Base-by-base conservation (phyloP, 2,888 invertebrate genomes). In the Drosophila nr. fundita region DNA sequence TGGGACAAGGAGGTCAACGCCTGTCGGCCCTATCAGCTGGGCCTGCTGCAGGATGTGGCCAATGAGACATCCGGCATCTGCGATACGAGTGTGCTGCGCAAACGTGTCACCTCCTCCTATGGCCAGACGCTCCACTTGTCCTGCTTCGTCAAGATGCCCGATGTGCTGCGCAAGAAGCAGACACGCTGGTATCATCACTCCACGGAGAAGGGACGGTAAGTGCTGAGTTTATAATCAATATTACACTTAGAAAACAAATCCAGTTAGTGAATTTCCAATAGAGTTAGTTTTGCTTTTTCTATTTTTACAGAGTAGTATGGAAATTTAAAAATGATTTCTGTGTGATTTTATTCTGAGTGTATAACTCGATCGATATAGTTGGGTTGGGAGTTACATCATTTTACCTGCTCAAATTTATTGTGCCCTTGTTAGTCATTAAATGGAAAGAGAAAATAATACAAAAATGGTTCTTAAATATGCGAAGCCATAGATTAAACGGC, bases 71-170 rank as follows among this genome's bases (percentile, higher is more conserved):
- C 97, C 0, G 97, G 97, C 81, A 97, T 98, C 64, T 98, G 98
- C 92, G 98, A 98, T 92, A 97, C 97, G 50, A 97, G 97, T 78
- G 96, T 98, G 57, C 95, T 97, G 53, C 96, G 97, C 90, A 97
- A 98, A 94, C 96, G 96, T 86, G 96, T 98, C 90, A 95, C 97
- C 1, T 98, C 97, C 18, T 98, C 98, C 1, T 98, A 98, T 96
- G 98, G 98, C 18, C 98, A 98, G 93, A 98, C 97, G 87, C 94
- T 98, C 73, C 98, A 98, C 92, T 94, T 98, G 60, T 97, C 98
- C 64, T 98, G 98, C 93, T 97, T 98, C 92, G 96, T 98, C 68
- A 97, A 96, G 92, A 97, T 97, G 96, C 97, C 97, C 0, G 97
- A 97, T 83, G 97, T 97, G 30, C 93, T 97, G 60, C 95, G 96